Base-by-base conservation (phyloP, 2,888 invertebrate species). In the Eupithecia inturbata region DNA sequence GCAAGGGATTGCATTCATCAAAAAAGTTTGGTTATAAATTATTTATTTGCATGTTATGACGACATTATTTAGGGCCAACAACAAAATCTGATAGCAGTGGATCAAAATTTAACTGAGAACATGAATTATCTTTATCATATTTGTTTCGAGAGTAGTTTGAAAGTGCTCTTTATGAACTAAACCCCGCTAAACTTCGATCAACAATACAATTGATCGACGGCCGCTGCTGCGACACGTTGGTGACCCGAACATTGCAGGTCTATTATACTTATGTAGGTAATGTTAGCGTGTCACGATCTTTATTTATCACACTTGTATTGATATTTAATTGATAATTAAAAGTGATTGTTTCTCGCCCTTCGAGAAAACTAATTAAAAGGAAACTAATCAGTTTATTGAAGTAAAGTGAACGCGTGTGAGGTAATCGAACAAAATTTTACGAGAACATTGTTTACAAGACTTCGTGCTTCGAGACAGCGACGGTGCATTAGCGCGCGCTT, bases 401-500 rank as follows among this genome's bases (percentile, higher is more conserved):
- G 76, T 89, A 86, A 71, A 92, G 83, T 84, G 86, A 88, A 87
- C 80, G 86, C 84, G 81, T 49, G 84, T 49, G 84, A 87, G 83
- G 87, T 88, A 93, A 93, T 92, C 91, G 90, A 92, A 92, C 89
- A 87, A 87, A 86, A 89, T 92, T 93, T 93, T 93, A 93, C 88
- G 93, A 91, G 92, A 90, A 92, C 93, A 92, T 93, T 93, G 92
- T 93, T 91, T 91, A 90, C 91, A 91, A 87, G 87, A 82, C 82
- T 91, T 87, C 94, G 94, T 94, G 94, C 93, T 88, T 82, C 82
- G 82, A 85, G 84, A 86, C 88, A 87, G 92, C 84, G 91, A 91
- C 90, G 93, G 84, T 85, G 86, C 91, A 92, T 94, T 94, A 94
- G 92, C 88, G 89, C 85, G 86, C 82, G 86, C 88, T 89, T 91